Evolutionary conservation across 92 coral and sea anemone genomes (phyloP).

Genomic region (Isaurus tuberculatus): DNA sequence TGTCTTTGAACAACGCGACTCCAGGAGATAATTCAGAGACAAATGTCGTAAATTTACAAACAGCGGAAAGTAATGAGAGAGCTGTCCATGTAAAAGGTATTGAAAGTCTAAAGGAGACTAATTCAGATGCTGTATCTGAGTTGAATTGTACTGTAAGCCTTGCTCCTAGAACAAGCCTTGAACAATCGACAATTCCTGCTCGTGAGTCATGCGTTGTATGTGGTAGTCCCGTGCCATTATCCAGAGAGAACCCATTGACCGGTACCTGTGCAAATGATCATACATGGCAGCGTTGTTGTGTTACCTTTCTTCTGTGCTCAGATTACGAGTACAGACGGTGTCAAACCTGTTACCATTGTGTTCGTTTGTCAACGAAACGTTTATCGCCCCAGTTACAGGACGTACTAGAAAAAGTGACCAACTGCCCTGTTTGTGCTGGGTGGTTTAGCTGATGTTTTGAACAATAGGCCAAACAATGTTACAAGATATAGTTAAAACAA

Average conservation of each 20-base stretch:
- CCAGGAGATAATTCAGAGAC: not conserved
- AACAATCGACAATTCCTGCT: not conserved
- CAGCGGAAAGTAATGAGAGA: not conserved
- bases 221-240: constrained; percentile 46
- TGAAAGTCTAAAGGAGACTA: not conserved
- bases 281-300: constrained; percentile 62
- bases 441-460: constrained; percentile 40
- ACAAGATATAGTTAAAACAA: not conserved
- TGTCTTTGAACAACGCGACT: not conserved
- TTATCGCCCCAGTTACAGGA: constrained; percentile 45
- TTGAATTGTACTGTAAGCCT: not conserved
- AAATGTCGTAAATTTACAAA: not conserved
- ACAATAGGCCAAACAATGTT: not conserved
- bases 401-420: not conserved
- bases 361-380: constrained; percentile 29
- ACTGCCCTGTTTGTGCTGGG: constrained; percentile 63
- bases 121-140: too few species aligned
- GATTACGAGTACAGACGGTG: constrained; percentile 52
- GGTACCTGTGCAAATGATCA: constrained; percentile 63
- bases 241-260: constrained; percentile 25
- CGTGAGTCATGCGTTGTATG: constrained; percentile 59
- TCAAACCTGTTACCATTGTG: constrained; percentile 60
- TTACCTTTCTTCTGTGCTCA: constrained; percentile 47
- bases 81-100: not conserved
- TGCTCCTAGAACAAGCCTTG: not conserved